Percentiles rank a stretch among this genome's conserved stretches.
phyloP scores from a whole-genome alignment of 2,888 invertebrate genomes.

The Dexiosoma caninum region DNA sequence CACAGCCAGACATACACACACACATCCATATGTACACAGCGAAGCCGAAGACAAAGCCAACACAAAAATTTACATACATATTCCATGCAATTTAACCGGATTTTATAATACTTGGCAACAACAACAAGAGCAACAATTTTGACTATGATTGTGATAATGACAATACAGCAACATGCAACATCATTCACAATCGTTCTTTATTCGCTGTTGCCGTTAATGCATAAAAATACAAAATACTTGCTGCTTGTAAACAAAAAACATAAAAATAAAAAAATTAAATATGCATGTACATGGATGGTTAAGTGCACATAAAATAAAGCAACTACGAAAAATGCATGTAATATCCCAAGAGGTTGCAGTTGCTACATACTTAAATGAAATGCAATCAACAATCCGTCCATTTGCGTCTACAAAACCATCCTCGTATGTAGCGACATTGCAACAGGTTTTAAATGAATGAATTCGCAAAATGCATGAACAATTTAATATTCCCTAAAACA shows the following conservation, averaged over 20 bases:
- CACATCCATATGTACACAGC: no score
- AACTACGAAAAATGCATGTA: neutral
- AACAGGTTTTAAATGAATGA: conserved; percentile 4
- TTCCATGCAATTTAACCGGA: conserved; percentile 31
- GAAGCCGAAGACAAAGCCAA: no score
- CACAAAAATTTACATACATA: conserved; percentile 10
- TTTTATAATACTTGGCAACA: conserved; percentile 22
- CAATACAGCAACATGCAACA: conserved; percentile 42
- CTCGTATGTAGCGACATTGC: neutral
- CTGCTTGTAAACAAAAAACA: no score
- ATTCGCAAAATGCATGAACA: no score
- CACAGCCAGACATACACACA: neutral
- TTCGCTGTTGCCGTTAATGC: conserved; percentile 14
- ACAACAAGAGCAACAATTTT: neutral
- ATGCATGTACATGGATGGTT: neutral
- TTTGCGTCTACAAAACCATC: conserved; percentile 1
- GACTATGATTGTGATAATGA: conserved; percentile 23
- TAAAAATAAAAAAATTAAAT: no score
- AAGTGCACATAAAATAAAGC: conserved; percentile 24
- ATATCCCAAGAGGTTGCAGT: conserved; percentile 40
- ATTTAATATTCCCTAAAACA: no score
- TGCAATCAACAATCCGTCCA: neutral
- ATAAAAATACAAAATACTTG: neutral
- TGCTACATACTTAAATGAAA: conserved; percentile 33
- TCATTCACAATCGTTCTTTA: conserved; percentile 28